Conservation (phyloP, 2,113 vertebrate genomes). For the Bujurquina vittata region DNA sequence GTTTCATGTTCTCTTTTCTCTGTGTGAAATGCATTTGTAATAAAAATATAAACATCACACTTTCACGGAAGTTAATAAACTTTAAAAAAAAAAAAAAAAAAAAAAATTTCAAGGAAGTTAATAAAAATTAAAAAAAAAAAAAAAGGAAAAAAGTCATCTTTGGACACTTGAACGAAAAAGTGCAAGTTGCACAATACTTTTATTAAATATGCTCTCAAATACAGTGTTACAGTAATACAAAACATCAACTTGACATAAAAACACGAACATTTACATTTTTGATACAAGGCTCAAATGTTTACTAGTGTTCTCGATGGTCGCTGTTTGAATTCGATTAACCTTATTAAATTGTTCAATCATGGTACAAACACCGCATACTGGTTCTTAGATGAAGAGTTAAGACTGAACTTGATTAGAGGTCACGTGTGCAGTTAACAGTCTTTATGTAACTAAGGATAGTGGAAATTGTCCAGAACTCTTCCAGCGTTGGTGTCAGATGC, state of each 20-base stretch:
- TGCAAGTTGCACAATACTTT: conserved; percentile 30
- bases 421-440: not conserved
- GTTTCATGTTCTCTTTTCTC: conserved; percentile 23
- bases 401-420: not conserved
- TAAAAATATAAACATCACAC: conserved; percentile 27
- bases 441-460: not conserved
- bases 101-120: conserved; percentile 40
- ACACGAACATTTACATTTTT: conserved; percentile 12
- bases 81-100: not conserved
- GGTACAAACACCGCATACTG: not conserved
- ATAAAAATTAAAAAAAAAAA: conserved; percentile 31
- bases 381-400: not conserved
- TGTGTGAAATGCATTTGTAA: conserved; percentile 10
- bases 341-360: conserved; percentile 15
- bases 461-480: not conserved
- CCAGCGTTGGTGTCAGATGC: conserved; percentile 40
- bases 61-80: conserved; percentile 49
- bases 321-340: conserved; percentile 7
- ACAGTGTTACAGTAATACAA: conserved; percentile 33
- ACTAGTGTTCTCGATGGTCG: conserved; percentile 54
- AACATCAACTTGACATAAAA: conserved; percentile 15
- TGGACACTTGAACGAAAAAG: not conserved
- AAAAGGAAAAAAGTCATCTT: conserved; percentile 13
- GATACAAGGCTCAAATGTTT: conserved; percentile 42
- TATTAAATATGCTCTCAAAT: conserved; percentile 71